Conservation (phyloP, 2,888 invertebrate species). For the Cactoblastis cactorum region DNA sequence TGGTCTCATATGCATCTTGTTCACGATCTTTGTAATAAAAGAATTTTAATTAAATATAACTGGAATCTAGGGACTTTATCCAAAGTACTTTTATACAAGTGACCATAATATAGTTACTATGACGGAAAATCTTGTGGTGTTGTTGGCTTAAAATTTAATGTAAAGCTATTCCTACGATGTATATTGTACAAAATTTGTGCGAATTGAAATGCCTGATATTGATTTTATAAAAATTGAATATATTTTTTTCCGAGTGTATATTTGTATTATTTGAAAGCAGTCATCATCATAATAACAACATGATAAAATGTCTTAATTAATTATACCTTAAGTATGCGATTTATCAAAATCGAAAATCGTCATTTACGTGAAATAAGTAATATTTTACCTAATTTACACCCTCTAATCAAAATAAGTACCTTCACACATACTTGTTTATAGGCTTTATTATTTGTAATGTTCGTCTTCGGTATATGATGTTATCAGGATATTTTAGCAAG, state of each 20-base stretch:
- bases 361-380: too few relatives aligned
- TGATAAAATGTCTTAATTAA: too few relatives aligned
- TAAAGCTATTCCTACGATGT: constrained; percentile 34
- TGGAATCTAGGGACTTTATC: not conserved
- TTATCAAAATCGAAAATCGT: too few relatives aligned
- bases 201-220: constrained; percentile 74
- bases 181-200: constrained; percentile 75
- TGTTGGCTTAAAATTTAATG: constrained; percentile 25
- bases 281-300: too few relatives aligned
- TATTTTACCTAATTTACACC: too few relatives aligned
- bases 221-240: constrained; percentile 79
- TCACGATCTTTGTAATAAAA: not conserved
- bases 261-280: constrained; percentile 40
- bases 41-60: not conserved
- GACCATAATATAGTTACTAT: constrained; percentile 4
- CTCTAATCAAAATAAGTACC: too few relatives aligned
- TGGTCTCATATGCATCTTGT: too few relatives aligned
- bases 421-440: too few relatives aligned
- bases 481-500: too few relatives aligned
- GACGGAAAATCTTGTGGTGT: constrained; percentile 16
- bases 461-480: too few relatives aligned
- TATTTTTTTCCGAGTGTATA: constrained; percentile 75
- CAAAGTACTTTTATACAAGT: not conserved
- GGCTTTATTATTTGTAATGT: too few relatives aligned
- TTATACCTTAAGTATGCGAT: too few relatives aligned